Evolutionary conservation across 2,797 vertebrate genomes (phyloP), one percentile per base, ranked within the genome.

Genomic region (Streptopelia turtur): DNA sequence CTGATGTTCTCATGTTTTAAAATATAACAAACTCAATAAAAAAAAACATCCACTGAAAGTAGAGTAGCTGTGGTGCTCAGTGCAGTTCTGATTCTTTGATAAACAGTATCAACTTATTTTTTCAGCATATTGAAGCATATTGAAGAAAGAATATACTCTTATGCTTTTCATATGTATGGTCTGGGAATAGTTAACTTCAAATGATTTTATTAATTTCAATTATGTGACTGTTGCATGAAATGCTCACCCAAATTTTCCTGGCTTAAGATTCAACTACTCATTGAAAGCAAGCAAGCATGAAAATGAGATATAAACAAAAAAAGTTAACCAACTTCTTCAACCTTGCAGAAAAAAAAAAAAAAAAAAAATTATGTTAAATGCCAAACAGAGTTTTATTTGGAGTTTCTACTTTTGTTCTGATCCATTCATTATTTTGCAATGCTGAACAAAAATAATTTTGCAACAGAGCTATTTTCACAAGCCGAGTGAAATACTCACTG

Each of bases 371-470:
- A 43, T 20, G 16, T 25, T 74, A 55, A 90, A 72, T 35, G n/a
- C 27, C 65, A 49, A 57, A 77, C 22, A 74, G 55, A 70, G 27
- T 61, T 80, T 85, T 91, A 81, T 59, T 65, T 94, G 52, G 52
- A 83, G 21, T 53, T 84, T 77, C 45, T 70, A 21, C 8, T 60
- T 84, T 52, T 91, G 89, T 92, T 65, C 49, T n/a, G 43, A 80
- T 47, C 56, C 41, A 82, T 31, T 89, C 53, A 85, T 71, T 68
- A 57, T 85, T 95, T 78, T 89, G 83, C 71, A 95, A 81, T n/a
- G 35, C 31, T 85, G 57, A 93, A 84, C 63, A 88, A 79, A 91
- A 74, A 53, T 9, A 71, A 78, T 94, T 95, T 75, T 95, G 78
- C 70, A 93, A 95, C 31, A 53, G 31, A 65, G 20, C 5, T 14